These are phyloP conservation scores for Ips typographus DNA, from an alignment of 1,140 invertebrate species.

Conservation along the genomic window DNA sequence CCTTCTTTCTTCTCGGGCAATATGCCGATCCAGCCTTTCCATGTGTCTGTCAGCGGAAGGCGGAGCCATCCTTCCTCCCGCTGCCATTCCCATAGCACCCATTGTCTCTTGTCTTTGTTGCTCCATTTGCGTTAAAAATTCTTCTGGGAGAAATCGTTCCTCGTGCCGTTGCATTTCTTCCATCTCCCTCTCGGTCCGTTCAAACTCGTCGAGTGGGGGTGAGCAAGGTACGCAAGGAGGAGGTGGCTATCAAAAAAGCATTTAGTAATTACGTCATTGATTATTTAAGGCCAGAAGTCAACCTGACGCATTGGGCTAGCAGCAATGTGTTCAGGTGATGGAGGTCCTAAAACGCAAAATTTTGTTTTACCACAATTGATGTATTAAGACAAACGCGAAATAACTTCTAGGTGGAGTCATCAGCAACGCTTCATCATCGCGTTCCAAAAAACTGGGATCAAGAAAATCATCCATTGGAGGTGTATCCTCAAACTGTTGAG, in stretches of 20 bases:
- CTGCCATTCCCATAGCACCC: background rate
- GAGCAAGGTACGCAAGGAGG: background rate
- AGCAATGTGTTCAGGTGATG: no score
- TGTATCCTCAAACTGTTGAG: no score
- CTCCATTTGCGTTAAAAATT: background rate
- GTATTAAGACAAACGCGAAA: no score
- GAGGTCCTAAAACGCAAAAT: no score
- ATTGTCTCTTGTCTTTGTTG: background rate
- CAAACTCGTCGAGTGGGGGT: background rate
- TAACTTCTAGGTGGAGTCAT: no score
- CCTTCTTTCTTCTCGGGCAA: background rate
- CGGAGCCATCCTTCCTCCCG: background rate
- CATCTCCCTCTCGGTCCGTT: background rate
- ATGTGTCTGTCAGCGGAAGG: background rate
- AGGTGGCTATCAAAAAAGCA: background rate
- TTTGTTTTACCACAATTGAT: no score
- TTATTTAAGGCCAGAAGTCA: no score
- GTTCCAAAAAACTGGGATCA: no score
- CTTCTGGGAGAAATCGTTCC: background rate
- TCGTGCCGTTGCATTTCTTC: background rate
- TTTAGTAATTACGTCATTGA: no score
- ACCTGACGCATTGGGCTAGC: no score
- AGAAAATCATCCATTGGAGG: no score
- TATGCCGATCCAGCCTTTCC: conserved; percentile 1
- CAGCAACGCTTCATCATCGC: no score